phyloP scores from a whole-genome alignment of 2,113 vertebrate genomes.

The Pseudonaja textilis region DNA sequence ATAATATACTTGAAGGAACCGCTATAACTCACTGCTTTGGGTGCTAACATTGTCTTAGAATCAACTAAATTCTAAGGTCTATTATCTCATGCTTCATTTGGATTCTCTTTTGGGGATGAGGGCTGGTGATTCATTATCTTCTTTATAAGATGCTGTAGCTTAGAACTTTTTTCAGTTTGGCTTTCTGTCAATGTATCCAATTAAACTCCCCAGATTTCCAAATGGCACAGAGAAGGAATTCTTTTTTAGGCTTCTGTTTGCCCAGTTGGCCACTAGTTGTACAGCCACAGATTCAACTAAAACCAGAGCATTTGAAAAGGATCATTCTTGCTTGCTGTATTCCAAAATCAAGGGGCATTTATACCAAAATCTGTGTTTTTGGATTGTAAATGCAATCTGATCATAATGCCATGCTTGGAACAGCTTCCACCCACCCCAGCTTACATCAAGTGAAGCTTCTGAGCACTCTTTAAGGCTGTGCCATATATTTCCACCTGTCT shows the following conservation, averaged over 20 bases:
- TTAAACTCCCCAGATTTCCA: background rate
- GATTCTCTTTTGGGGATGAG: background rate
- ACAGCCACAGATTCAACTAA: background rate
- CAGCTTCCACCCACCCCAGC: background rate
- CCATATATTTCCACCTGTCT: background rate
- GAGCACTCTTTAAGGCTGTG: background rate
- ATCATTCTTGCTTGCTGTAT: background rate
- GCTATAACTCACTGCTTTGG: background rate
- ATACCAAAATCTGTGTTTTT: background rate
- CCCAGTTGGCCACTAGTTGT: background rate
- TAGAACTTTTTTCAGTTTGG: background rate
- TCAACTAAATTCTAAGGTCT: background rate
- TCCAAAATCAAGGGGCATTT: background rate
- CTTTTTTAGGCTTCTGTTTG: background rate
- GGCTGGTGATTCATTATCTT: background rate
- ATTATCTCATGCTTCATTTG: background rate
- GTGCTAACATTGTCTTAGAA: background rate
- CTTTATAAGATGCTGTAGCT: background rate
- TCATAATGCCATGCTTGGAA: background rate
- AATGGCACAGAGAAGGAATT: background rate
- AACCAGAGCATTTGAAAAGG: background rate
- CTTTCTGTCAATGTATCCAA: background rate
- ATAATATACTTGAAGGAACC: background rate
- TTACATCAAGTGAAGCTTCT: background rate
- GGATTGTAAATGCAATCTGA: background rate